A percentile compares a stretch with the other conserved stretches of the same genome.
Evolutionary conservation across 2,797 vertebrate species (phyloP).

Genomic region (Ptychadena robeensis): DNA sequence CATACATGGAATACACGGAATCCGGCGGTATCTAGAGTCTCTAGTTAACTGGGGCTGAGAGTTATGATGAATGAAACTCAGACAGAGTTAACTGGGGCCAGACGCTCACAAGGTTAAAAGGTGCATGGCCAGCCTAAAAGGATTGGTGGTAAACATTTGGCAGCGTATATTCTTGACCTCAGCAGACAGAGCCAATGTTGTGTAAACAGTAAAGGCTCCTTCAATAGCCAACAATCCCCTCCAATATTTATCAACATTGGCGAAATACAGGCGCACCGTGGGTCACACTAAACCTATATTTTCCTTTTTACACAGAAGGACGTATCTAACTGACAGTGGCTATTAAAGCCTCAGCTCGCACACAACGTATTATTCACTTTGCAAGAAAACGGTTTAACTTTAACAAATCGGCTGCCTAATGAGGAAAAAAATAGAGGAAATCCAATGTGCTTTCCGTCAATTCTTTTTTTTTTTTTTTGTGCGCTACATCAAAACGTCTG

Average conservation of each 20-base stretch:
- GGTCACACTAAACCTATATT: neutral
- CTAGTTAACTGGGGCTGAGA: too few species aligned
- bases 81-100: too few species aligned
- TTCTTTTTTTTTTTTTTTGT: slow-evolving; percentile 80
- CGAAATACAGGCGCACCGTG: neutral
- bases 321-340: neutral
- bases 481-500: slow-evolving; percentile 87
- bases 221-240: too few species aligned
- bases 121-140: too few species aligned
- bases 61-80: too few species aligned
- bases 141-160: too few species aligned
- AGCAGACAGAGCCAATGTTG: too few species aligned
- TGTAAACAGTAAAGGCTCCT: too few species aligned
- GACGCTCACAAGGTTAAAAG: too few species aligned
- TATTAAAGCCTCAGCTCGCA: neutral
- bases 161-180: too few species aligned
- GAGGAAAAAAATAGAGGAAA: slow-evolving; percentile 52
- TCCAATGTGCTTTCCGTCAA: slow-evolving; percentile 69
- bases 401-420: slow-evolving; percentile 52
- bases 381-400: slow-evolving; percentile 48
- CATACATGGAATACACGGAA: too few species aligned
- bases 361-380: slow-evolving; percentile 25
- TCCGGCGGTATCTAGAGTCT: too few species aligned
- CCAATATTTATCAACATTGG: neutral
- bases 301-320: neutral